Evolutionary conservation across 1,140 invertebrate species (phyloP).

Genomic region (Geopemphigus sp.): DNA sequence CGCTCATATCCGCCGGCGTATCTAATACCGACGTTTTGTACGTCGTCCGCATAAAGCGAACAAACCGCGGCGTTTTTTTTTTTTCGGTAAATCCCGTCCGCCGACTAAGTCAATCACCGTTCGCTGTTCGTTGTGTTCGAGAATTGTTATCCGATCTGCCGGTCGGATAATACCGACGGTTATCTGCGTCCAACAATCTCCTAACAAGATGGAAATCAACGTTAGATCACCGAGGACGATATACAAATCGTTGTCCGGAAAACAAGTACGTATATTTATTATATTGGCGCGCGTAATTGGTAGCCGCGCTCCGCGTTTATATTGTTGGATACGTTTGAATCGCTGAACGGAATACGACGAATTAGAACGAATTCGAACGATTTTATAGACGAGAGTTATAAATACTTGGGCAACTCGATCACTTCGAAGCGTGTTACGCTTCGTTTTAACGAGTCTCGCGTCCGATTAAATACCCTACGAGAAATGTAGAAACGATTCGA

Average conservation of each 20-base stretch:
- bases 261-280: conserved; percentile 9
- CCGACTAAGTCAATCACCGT: conserved; percentile 7
- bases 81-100: conserved; percentile 2
- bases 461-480: no score
- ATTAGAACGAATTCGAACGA: no score
- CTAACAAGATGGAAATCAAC: conserved; percentile 7
- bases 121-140: not conserved
- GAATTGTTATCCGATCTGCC: not conserved
- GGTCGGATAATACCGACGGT: conserved; percentile 3
- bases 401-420: no score
- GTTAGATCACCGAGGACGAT: not conserved
- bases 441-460: no score
- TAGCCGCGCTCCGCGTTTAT: not conserved
- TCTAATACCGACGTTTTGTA: conserved; percentile 3
- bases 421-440: no score
- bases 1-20: not conserved
- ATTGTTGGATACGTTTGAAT: conserved; percentile 1
- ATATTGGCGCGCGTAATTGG: conserved; percentile 25
- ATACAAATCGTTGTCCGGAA: conserved; percentile 27
- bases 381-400: no score
- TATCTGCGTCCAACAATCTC: conserved; percentile 26
- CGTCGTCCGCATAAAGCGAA: not conserved
- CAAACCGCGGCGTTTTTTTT: no score
- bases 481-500: no score
- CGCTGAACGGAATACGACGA: no score